These are phyloP conservation scores for Bufo bufo DNA, from an alignment of 2,113 vertebrate genomes.

Conservation along the genomic window DNA sequence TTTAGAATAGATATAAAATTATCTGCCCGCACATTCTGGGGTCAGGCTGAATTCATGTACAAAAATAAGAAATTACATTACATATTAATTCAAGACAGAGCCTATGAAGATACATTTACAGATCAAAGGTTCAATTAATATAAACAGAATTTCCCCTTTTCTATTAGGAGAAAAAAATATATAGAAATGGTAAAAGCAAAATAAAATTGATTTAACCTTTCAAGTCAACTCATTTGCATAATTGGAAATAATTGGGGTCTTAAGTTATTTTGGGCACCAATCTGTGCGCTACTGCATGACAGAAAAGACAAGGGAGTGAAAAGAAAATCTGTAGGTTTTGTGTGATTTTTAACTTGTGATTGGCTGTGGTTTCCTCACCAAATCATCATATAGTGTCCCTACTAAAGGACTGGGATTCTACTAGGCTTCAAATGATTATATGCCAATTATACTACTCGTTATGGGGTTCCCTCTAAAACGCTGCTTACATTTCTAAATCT, in stretches of 20 bases:
- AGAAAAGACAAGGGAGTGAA: background rate
- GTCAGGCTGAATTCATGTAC: background rate
- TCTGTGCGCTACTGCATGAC: background rate
- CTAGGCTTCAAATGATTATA: too few species aligned
- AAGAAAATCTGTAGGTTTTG: too few species aligned
- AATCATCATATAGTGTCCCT: too few species aligned
- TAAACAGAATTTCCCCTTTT: background rate
- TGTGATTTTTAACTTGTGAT: background rate
- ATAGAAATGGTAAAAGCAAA: background rate
- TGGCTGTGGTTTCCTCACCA: background rate
- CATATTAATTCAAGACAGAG: background rate
- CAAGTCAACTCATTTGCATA: background rate
- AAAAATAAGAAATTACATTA: slow-evolving; percentile 13
- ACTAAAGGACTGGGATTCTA: background rate
- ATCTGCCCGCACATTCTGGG: slow-evolving; percentile 23
- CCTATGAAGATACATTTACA: background rate
- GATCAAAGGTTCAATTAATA: slow-evolving; percentile 5
- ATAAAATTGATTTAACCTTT: background rate
- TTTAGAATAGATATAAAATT: slow-evolving; percentile 36
- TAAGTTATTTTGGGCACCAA: too few species aligned
- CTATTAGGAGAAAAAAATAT: background rate
- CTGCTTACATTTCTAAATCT: too few species aligned
- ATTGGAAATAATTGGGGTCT: background rate
- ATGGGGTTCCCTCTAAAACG: too few species aligned
- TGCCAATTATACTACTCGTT: too few species aligned